phyloP scores from a whole-genome alignment of 2,888 invertebrate genomes.

The Trachelus iudaicus region DNA sequence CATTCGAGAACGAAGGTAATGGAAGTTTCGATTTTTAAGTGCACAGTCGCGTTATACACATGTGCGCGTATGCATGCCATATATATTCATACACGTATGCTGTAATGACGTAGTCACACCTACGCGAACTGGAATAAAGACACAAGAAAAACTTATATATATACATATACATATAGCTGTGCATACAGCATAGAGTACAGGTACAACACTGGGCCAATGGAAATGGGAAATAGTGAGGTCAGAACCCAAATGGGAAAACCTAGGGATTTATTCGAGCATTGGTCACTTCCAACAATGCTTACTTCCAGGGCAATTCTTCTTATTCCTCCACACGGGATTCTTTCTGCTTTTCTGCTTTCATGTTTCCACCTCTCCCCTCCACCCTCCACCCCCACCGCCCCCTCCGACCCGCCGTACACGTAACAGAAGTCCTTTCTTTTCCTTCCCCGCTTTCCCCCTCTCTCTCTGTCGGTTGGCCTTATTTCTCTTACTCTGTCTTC shows the following conservation, averaged over 20 bases:
- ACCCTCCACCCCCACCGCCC: no score
- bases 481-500: background rate
- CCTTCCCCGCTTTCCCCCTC: background rate
- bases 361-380: background rate
- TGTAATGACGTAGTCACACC: background rate
- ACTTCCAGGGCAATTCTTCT: background rate
- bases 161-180: no score
- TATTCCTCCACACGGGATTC: background rate
- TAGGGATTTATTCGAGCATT: conserved; percentile 1
- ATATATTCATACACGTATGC: background rate
- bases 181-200: background rate
- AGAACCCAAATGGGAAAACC: background rate
- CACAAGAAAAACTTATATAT: background rate
- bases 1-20: background rate
- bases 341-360: background rate
- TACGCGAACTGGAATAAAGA: background rate
- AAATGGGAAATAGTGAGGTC: background rate
- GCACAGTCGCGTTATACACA: background rate
- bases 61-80: no score
- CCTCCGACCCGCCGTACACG: background rate
- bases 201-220: background rate
- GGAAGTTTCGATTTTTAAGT: background rate
- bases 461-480: background rate
- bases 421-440: background rate
- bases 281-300: conserved; percentile 4